phyloP scores from a whole-genome alignment of 2,888 invertebrate genomes.

The Sclerodermus sp. region DNA sequence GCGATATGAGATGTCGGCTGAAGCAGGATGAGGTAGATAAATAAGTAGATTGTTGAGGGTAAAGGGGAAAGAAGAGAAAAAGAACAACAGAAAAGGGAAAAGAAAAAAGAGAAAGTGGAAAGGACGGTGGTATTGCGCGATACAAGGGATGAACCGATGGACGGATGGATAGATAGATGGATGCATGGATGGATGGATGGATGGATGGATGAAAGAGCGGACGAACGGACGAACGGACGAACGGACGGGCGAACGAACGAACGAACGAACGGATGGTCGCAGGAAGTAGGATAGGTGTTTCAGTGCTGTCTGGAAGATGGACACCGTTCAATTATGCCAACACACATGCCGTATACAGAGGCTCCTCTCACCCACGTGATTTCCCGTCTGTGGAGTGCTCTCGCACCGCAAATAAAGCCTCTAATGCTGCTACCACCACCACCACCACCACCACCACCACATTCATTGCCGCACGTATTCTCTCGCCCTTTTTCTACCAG shows the following conservation, averaged over 20 bases:
- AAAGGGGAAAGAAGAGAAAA: too few relatives aligned
- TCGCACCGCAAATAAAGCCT: conserved; percentile 3
- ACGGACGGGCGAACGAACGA: conserved; percentile 11
- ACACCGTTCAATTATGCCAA: conserved; percentile 29
- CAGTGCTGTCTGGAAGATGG: conserved; percentile 25
- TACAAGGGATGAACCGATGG: too few relatives aligned
- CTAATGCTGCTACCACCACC: too few relatives aligned
- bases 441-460: conserved; percentile 4
- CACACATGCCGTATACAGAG: neutral
- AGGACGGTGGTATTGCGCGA: too few relatives aligned
- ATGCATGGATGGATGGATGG: too few relatives aligned
- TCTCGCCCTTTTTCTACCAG: neutral
- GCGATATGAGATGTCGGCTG: too few relatives aligned
- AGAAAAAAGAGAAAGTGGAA: too few relatives aligned
- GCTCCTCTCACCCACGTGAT: neutral
- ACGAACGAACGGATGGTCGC: conserved; percentile 9
- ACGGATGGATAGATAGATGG: too few relatives aligned
- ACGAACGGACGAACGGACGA: conserved; percentile 2
- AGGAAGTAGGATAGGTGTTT: conserved; percentile 14
- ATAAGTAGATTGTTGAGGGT: too few relatives aligned
- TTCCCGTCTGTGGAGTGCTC: neutral
- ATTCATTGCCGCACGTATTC: conserved; percentile 1
- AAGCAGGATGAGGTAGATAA: too few relatives aligned
- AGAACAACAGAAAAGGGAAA: too few relatives aligned
- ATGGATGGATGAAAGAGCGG: conserved; percentile 4